Evolutionary conservation across 2,797 vertebrate species (phyloP), one percentile per base, ranked within the genome.

Genomic region (Hyperoplus lanceolatus): DNA sequence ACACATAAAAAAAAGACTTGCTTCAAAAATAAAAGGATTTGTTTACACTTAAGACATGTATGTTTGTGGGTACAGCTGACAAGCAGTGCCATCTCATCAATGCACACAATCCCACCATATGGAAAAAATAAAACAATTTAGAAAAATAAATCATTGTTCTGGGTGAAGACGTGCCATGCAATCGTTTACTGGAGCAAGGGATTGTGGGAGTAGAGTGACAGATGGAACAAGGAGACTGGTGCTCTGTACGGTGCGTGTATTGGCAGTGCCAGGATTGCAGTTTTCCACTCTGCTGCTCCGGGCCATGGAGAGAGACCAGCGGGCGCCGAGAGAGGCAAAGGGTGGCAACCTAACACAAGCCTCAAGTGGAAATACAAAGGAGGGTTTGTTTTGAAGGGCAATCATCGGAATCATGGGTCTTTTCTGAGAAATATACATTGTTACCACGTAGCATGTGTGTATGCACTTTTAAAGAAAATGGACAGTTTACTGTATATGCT

Each of bases 161-260:
- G 56, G 53, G 41, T 56, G 70, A 43, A 83, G 63, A 72, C 9
- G 13, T 39, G 62, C 79, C 71, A 71, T 85, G 56, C 83, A 75
- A 82, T 87, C 49, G 1, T 69, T 90, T 83, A 83, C 72, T 80
- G 77, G 80, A 89, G 78, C 81, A 70, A 73, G 77, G 87, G 63
- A 87, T 89, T 85, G 85, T 61, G 77, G 87, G 73, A 79, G 74
- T 6, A n/a, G 64, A 79, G 80, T 83, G 83, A 85, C 91, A 93
- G 91, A 93, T 93, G 93, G 92, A 88, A 64, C 62, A 41, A 50
- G 43, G 72, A 80, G 84, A 68, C 73, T 62, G 82, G 79, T 74
- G 83, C 13, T 49, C 81, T 80, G 54, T 49, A 72, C 38, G 51
- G 77, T 75, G 89, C 64, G 55, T 79, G 83, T 78, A 87, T 78